These are phyloP conservation scores for Bombus sibiricus DNA, from an alignment of 1,140 invertebrate species.

Conservation along the genomic window DNA sequence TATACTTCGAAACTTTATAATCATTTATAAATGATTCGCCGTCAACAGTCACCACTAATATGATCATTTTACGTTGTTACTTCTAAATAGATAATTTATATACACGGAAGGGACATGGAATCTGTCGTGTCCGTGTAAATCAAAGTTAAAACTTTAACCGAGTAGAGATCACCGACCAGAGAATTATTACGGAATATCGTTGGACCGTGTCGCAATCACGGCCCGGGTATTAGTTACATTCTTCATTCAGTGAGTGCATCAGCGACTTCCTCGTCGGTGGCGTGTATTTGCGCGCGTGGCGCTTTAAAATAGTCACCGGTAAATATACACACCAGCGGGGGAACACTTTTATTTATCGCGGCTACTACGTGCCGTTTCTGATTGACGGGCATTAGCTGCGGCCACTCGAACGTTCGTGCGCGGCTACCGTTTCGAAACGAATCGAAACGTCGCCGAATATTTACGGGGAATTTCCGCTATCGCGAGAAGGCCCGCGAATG, in stretches of 20 bases:
- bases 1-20: neutral
- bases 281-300: constrained; percentile 43
- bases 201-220: constrained; percentile 45
- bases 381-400: constrained; percentile 49
- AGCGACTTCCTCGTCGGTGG: constrained; percentile 41
- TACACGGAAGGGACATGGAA: too few species aligned
- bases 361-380: constrained; percentile 34
- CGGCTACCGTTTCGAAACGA: constrained; percentile 29
- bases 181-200: constrained; percentile 32
- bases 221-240: constrained; percentile 44
- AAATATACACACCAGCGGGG: constrained; percentile 40
- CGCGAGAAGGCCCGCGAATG: neutral
- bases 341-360: constrained; percentile 55
- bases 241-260: constrained; percentile 42
- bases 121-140: constrained; percentile 35
- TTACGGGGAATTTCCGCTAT: constrained; percentile 33
- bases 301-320: constrained; percentile 60
- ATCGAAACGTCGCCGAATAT: constrained; percentile 44
- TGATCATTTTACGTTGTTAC: neutral
- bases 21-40: neutral
- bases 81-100: constrained; percentile 51
- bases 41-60: neutral
- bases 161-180: constrained; percentile 46
- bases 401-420: constrained; percentile 9
- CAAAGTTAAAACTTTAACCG: neutral